Conservation (phyloP, 2,888 invertebrate genomes). For the Melikaiella ostensackeni region DNA sequence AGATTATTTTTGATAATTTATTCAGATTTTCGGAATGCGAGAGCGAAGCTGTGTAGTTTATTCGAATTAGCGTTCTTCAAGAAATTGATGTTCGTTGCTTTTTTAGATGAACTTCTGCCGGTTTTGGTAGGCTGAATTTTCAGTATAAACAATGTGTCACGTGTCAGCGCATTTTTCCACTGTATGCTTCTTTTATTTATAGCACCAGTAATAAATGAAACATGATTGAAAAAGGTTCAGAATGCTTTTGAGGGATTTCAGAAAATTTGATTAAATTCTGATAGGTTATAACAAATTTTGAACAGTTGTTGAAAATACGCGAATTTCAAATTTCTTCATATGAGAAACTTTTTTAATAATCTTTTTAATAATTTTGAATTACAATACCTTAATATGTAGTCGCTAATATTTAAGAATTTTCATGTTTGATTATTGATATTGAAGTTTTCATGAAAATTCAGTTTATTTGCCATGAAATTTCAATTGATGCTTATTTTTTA, state of each 20-base stretch:
- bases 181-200: neutral
- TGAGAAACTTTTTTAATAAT: too few species aligned
- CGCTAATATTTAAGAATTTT: too few species aligned
- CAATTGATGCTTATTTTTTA: too few species aligned
- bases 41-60: neutral
- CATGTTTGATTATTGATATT: too few species aligned
- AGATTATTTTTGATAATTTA: conserved; percentile 51
- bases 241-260: neutral
- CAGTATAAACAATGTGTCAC: neutral
- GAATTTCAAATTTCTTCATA: too few species aligned
- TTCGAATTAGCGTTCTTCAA: neutral
- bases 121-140: neutral
- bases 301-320: too few species aligned
- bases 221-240: neutral
- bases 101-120: neutral
- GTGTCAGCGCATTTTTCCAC: neutral
- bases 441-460: too few species aligned
- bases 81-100: neutral
- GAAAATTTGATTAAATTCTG: neutral
- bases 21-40: conserved; percentile 8
- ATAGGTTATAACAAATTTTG: too few species aligned
- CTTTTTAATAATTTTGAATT: too few species aligned
- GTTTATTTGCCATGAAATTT: too few species aligned
- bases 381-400: too few species aligned
- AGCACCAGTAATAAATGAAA: neutral